Evolutionary conservation across 2,113 vertebrate genomes (phyloP), one percentile per base, ranked within the genome.

Genomic region (Acrocephalus arundinaceus): DNA sequence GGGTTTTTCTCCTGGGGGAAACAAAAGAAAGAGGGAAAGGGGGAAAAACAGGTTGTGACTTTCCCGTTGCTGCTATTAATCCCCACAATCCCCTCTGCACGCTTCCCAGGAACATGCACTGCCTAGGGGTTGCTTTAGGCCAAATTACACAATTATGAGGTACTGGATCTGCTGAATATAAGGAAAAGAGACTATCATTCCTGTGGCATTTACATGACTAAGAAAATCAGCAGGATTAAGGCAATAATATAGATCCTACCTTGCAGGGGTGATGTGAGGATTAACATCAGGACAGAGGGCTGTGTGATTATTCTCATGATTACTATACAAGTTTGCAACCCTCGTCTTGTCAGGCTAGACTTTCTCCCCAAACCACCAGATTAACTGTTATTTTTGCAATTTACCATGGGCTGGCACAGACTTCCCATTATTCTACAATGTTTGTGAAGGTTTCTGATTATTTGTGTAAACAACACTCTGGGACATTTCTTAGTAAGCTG

Each of bases 1-100:
- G 89, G 99, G 99, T 95, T 99, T 99, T 98, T 99, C 99, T 98
- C 99, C 99, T 99, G 94, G 72, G 65, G 96, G 85, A 97, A 67
- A 97, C 80, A 95, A 96, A 94, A 95, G 71, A 77, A 85, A 96
- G 78, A 80, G 67, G n/a, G 62, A 46, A 28, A 30, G 30, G 33
- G 83, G 54, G 20, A 14, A 15, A 65, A 85, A 51, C 81, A 92
- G 88, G 88, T 90, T 90, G 88, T 96, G 90, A 94, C 76, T 94
- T 93, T 96, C 62, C 80, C 62, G 84, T 81, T 71, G 67, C 75
- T 94, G 85, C 23, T 86, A 52, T 85, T 85, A 95, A 86, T 94
- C 92, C 83, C 78, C 4, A 2, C 73, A 85, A 81, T 52, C 63
- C 55, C 41, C 39, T 85, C 52, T 19, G 61, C 74, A 67, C 0